Conservation (phyloP, 2,888 invertebrate genomes). For the Diarsia rubi region DNA sequence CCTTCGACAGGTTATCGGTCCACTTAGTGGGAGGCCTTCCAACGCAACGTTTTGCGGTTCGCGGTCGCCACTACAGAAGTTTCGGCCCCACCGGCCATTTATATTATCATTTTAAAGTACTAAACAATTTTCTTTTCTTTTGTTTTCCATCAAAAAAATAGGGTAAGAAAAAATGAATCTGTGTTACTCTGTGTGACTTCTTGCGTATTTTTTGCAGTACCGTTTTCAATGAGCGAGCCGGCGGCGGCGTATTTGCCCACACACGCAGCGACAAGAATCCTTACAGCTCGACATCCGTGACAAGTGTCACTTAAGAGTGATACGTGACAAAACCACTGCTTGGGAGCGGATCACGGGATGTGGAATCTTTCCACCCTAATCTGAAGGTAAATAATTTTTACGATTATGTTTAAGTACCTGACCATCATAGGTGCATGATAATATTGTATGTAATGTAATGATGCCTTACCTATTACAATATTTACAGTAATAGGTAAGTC, state of each 20-base stretch:
- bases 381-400: constrained; percentile 35
- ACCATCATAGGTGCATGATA: neutral
- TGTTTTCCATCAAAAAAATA: neutral
- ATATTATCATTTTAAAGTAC: neutral
- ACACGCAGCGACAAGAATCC: constrained; percentile 37
- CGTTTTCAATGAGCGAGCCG: constrained; percentile 16
- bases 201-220: neutral
- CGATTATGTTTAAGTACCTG: neutral
- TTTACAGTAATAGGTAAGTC: too few relatives aligned
- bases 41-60: too few relatives aligned
- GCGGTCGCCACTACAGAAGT: too few relatives aligned
- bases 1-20: too few relatives aligned
- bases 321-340: constrained; percentile 57
- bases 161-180: neutral
- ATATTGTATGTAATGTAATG: too few relatives aligned
- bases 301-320: constrained; percentile 51
- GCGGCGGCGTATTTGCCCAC: constrained; percentile 38
- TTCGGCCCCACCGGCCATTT: too few relatives aligned
- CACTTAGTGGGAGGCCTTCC: too few relatives aligned
- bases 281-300: constrained; percentile 23
- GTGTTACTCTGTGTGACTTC: neutral
- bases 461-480: too few relatives aligned
- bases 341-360: neutral
- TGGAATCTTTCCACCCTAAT: constrained; percentile 31
- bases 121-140: neutral